These are phyloP conservation scores for Agrochola circellaris DNA, from an alignment of 2,888 invertebrate species.

Conservation along the genomic window DNA sequence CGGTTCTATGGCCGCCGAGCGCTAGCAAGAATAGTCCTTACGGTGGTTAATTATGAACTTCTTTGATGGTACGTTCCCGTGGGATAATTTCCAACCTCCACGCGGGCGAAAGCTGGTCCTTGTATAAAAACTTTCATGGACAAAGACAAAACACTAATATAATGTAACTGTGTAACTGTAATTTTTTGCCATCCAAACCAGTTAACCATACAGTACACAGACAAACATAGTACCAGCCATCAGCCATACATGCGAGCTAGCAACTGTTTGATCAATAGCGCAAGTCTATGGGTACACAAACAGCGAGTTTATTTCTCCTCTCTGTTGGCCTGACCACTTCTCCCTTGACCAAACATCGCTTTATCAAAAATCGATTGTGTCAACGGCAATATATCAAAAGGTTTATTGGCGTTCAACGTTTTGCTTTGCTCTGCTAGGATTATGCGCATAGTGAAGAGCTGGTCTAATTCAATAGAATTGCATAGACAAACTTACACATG, in stretches of 20 bases:
- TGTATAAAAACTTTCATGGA: not conserved
- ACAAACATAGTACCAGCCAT: not conserved
- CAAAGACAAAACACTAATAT: not conserved
- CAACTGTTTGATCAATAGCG: slow-evolving; percentile 43
- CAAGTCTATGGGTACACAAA: slow-evolving; percentile 13
- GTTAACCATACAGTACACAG: not conserved
- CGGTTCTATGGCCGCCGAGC: no score
- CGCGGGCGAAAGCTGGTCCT: not conserved
- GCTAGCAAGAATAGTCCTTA: no score
- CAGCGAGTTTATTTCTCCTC: slow-evolving; percentile 8
- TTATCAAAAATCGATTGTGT: slow-evolving; percentile 37
- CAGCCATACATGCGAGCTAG: not conserved
- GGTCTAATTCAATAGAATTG: slow-evolving; percentile 1
- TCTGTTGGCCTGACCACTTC: slow-evolving; percentile 1
- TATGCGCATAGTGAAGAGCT: slow-evolving; percentile 19
- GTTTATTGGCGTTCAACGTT: slow-evolving; percentile 15
- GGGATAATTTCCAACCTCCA: no score
- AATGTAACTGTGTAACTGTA: no score
- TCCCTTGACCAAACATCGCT: slow-evolving; percentile 14
- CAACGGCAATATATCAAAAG: slow-evolving; percentile 13
- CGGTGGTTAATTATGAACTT: no score
- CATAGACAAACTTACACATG: not conserved
- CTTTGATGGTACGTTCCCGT: no score
- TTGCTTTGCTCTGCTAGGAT: slow-evolving; percentile 7
- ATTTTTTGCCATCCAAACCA: slow-evolving; percentile 3